Percentiles rank a stretch among this genome's conserved stretches.
phyloP scores from a whole-genome alignment of 2,888 invertebrate species.

The Ichneumoninae sp. region DNA sequence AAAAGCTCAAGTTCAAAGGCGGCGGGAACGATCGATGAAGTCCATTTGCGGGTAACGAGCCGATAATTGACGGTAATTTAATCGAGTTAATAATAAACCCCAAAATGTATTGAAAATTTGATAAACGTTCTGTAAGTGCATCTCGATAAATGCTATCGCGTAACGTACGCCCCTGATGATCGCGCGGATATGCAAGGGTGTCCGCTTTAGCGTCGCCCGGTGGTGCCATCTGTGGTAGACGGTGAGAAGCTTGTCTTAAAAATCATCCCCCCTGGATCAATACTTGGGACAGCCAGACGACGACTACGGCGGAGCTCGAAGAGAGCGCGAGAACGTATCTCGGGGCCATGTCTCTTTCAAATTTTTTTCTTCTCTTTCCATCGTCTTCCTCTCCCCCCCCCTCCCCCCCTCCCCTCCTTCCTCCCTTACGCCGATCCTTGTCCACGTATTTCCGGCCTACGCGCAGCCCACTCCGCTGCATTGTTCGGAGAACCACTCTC shows the following conservation, averaged over 20 bases:
- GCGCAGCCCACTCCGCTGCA: slow-evolving; percentile 46
- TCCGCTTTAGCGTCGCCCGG: slow-evolving; percentile 66
- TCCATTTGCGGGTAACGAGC: neutral
- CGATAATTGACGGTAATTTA: neutral
- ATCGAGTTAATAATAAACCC: neutral
- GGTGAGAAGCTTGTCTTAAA: slow-evolving; percentile 79
- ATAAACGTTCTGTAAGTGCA: neutral
- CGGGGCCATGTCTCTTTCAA: slow-evolving; percentile 59
- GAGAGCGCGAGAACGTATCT: slow-evolving; percentile 68
- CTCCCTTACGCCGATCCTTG: slow-evolving; percentile 29
- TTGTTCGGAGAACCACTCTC: slow-evolving; percentile 31
- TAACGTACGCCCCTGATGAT: slow-evolving; percentile 49
- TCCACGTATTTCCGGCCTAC: slow-evolving; percentile 53
- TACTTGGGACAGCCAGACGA: slow-evolving; percentile 75
- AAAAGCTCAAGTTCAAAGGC: no score
- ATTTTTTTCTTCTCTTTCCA: slow-evolving; percentile 33
- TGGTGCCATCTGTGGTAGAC: slow-evolving; percentile 79
- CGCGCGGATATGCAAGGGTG: slow-evolving; percentile 22
- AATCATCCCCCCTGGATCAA: slow-evolving; percentile 79
- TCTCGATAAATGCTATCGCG: slow-evolving; percentile 1
- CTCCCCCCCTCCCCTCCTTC: slow-evolving; percentile 6
- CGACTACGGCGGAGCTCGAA: slow-evolving; percentile 69
- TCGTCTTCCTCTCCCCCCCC: slow-evolving; percentile 35
- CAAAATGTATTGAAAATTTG: neutral
- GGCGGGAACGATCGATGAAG: no score